Evolutionary conservation across 2,113 vertebrate genomes (phyloP), one percentile per base, ranked within the genome.

Genomic region (Catharus minimus): DNA sequence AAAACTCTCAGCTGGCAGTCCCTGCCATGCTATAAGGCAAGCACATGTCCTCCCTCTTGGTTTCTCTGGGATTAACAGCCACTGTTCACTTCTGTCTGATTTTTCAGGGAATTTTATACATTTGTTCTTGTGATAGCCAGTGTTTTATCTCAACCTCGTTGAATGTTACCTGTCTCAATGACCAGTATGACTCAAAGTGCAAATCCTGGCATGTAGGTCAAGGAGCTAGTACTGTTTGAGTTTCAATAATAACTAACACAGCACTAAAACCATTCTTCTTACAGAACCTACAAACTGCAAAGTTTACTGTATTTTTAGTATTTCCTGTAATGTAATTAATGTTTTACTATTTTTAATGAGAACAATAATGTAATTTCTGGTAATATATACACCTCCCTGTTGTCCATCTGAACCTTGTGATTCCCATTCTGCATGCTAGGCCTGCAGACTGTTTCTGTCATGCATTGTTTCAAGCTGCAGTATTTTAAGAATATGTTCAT

Each of bases 321-420:
- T 87, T 82, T 95, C 55, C 56, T 95, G 64, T 89, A 89, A 71
- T 64, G 78, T 79, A 89, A 84, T 92, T 68, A 53, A 87, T 62
- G 78, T 89, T 94, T 91, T 71, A 26, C 66, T 85, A 41, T 89
- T 95, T 94, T 86, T 84, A 93, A 91, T 92, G n/a, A 60, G 68
- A 86, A 75, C 21, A 71, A 2, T 81, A 20, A 15, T 90, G 88
- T 97, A 69, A 88, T 62, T 87, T 88, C 71, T 92, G 93, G 44
- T 93, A 72, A 69, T 75, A n/a, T 92, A 57, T 95, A 62, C 16
- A 74, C 30, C 71, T 39, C 53, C 36, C 3, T 75, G 1, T 88
- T 83, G 78, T 83, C 73, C 64, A 27, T 77, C 66, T 9, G 9
- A 86, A 57, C 56, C 11, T 53, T 76, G 71, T 88, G 82, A 18